Conservation (phyloP, 92 coral and sea anemone species). For the Montipora capitata region DNA sequence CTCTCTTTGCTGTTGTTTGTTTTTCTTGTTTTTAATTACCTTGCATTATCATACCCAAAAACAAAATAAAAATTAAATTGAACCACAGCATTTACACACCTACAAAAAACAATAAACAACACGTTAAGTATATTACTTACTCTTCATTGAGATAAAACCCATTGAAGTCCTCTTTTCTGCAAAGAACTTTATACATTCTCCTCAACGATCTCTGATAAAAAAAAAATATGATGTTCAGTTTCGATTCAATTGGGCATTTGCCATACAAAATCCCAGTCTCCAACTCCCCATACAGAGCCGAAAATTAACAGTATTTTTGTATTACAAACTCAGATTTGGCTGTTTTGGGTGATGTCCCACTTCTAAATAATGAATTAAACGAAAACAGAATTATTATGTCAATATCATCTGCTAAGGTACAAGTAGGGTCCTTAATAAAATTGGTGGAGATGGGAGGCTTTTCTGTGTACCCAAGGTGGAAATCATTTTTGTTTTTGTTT, state of each 20-base stretch:
- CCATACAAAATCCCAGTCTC: conserved; percentile 20
- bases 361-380: conserved; percentile 1
- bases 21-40: not conserved
- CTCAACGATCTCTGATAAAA: conserved; percentile 49
- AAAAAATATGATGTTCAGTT: conserved; percentile 2
- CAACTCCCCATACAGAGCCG: conserved; percentile 13
- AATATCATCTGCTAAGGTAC: conserved; percentile 7
- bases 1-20: conserved; percentile 12
- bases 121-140: conserved; percentile 40
- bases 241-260: conserved; percentile 18
- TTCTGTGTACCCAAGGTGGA: conserved; percentile 21
- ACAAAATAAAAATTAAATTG: not conserved
- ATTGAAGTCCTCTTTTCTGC: conserved; percentile 59
- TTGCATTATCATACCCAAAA: not conserved
- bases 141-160: conserved; percentile 57
- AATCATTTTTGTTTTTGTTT: conserved; percentile 2
- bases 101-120: not conserved
- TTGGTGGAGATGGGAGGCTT: not conserved
- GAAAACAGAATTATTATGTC: not conserved
- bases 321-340: conserved; percentile 1
- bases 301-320: not conserved
- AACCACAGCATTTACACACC: conserved; percentile 21
- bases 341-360: conserved; percentile 10
- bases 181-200: conserved; percentile 48
- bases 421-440: not conserved